Base-by-base conservation (phyloP, 2,797 vertebrate genomes). In the Periophthalmus magnuspinnatus region DNA sequence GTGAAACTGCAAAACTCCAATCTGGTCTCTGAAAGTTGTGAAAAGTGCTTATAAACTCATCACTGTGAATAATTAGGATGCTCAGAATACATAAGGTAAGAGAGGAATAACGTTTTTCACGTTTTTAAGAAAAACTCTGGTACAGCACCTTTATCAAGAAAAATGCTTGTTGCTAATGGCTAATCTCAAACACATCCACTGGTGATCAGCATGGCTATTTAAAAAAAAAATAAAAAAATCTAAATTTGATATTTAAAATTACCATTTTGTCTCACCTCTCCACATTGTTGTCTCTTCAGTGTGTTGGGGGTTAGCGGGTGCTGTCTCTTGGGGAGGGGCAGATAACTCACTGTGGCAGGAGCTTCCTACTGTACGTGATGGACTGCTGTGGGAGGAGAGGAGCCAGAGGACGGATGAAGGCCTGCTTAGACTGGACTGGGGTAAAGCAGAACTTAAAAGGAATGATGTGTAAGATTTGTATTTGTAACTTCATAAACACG, bases 361-460 rank as follows among this genome's bases (percentile, higher is more conserved):
- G 76, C 82, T 92, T 93, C 89, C 86, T 93, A 88, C 84, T 91
- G 86, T 90, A 88, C 75, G 84, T 84, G 89, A 81, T 90, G 80
- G 75, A 85, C 83, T 79, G 75, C 72, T 82, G 83, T 85, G 82
- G 76, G 81, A 76, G 78, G 78, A 81, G 67, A 66, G 74, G 71
- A 54, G 52, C 21, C 41, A 38, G 58, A 69, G 50, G 62, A 57
- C 47, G 6, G 28, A 28, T 28, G 41, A 41, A 45, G 41, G 41
- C 41, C 21, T 11, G 3, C 52, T 55, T 14, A 45, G 41, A 45
- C 21, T 24, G 52, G 8, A 22, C 52, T 22, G 3, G 3, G 52
- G 41, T 45, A 14, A 45, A 45, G 41, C 41, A 14, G 11, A 45
- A 45, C 41, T 5, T 16, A 45, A 45, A 45, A 28, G n/a, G n/a